Evolutionary conservation across 2,797 vertebrate species (phyloP).

Genomic region (Sus cebifrons): DNA sequence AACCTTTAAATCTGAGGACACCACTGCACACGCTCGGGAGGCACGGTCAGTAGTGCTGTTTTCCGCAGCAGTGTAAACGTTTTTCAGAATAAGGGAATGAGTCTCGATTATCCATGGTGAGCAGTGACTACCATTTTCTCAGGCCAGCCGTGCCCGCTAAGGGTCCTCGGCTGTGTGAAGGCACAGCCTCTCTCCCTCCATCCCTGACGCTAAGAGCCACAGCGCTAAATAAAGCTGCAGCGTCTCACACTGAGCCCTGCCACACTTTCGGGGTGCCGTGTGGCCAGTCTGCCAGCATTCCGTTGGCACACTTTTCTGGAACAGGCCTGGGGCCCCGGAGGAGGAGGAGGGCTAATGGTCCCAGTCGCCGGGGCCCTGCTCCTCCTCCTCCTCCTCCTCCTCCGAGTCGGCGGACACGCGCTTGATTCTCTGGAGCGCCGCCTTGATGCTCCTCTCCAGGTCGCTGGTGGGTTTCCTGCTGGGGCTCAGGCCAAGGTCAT

Average conservation of each 20-base stretch:
- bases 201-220: neutral
- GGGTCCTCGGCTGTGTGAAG: neutral
- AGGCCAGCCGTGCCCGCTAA: rapidly evolving
- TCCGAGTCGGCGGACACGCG: slow-evolving; percentile 96
- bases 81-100: neutral
- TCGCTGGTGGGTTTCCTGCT: slow-evolving; percentile 89
- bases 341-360: slow-evolving; percentile 90
- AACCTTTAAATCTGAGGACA: neutral
- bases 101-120: neutral
- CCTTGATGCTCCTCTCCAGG: slow-evolving; percentile 96
- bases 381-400: slow-evolving; percentile 92
- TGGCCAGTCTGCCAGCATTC: neutral
- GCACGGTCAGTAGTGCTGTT: neutral
- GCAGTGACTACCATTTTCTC: neutral
- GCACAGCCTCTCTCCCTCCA: neutral
- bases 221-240: neutral
- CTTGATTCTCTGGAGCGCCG: slow-evolving; percentile 97
- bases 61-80: neutral
- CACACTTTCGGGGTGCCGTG: rapidly evolving
- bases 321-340: neutral
- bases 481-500: slow-evolving; percentile 40
- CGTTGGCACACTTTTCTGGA: neutral
- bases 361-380: slow-evolving; percentile 93
- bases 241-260: neutral
- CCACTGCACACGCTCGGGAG: rapidly evolving